Base-by-base conservation (phyloP, 2,888 invertebrate species). In the Galerucella pusilla region DNA sequence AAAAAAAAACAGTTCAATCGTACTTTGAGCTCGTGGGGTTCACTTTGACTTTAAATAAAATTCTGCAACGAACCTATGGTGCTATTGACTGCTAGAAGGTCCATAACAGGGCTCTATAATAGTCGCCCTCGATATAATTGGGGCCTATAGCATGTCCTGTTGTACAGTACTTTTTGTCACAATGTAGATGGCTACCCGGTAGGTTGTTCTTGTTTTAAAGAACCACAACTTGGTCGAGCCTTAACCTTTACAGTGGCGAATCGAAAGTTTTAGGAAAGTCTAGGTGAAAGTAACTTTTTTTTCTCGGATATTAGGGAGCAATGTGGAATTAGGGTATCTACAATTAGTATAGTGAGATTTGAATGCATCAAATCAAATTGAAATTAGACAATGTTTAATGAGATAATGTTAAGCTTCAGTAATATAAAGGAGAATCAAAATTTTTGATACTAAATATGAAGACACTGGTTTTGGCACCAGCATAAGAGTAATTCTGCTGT, bases 61-160 rank as follows among this genome's bases (percentile, higher is more conserved):
- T 82, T 84, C 83, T 87, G 87, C 87, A 87, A 88, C 88, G 87
- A 87, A 87, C 86, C 85, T 85, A 86, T 87, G 87, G 87, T 88
- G 87, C 88, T 88, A 87, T 85, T 83, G 86, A 86, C 86, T 85
- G 85, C 83, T 85, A 81, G 83, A 80, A 76, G 83, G 83, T 81
- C 82, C 82, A 74, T 73, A 76, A 68, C 71, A 74, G 77, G 77
- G 80, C 75, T 45, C 52, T 66, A 20, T 20, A 49, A 16, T 49
- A 42, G 63, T 63, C 69, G 67, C 64, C 71, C 73, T 73, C 59
- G 28, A 69, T 59, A 66, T 49, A 77, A 73, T 57, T 61, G 42
- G 57, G 71, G 65, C 71, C 71, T 71, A 25, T 59, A 61, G 69
- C 68, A 60, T 49, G 68, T 75, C 69, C 52, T 68, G 70, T 72